Evolutionary conservation across 2,113 vertebrate species (phyloP), one percentile per base, ranked within the genome.

Genomic region (Pteropus alecto): DNA sequence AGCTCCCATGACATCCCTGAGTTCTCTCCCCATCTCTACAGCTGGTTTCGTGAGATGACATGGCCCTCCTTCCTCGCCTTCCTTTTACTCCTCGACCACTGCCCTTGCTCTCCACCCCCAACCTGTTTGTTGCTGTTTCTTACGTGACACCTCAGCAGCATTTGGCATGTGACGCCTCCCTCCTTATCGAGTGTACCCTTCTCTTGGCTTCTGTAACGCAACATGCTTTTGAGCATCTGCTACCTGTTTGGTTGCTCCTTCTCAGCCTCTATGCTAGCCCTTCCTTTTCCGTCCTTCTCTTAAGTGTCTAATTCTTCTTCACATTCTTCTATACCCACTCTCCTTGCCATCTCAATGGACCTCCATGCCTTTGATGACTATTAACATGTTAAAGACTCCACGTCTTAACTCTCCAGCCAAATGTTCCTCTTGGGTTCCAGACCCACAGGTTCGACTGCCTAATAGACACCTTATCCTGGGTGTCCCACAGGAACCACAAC

Each of bases 161-260:
- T 6, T 11, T 21, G n/a, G n/a, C 9, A 1, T 1, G 18, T 24
- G 61, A 35, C 0, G 0, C 16, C 67, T 33, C 22, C 12, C 19
- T 63, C 63, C 41, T 76, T 2, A 0, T 7, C 8, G 26, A 48
- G 28, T 3, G 33, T 3, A 0, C 14, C 54, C 65, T 41, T 51
- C 63, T 65, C 33, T 26, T 18, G 26, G 81, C 51, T 73, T 61
- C 58, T 6, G 0, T 2, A 41, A 21, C 19, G 15, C 33, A 4
- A 0, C 35, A 1, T 38, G 63, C 41, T 60, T 73, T 2, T 35
- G 26, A 41, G 33, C 1, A 11, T 73, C 41, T 56, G 33, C 60
- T 38, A 28, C 74, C 61, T 9, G 3, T 70, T 56, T n/a, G 12
- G 1, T 13, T 14, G 54, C 48, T 30, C 77, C 63, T n/a, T 48